phyloP scores from a whole-genome alignment of 2,888 invertebrate species.

The Chloromyia formosa region DNA sequence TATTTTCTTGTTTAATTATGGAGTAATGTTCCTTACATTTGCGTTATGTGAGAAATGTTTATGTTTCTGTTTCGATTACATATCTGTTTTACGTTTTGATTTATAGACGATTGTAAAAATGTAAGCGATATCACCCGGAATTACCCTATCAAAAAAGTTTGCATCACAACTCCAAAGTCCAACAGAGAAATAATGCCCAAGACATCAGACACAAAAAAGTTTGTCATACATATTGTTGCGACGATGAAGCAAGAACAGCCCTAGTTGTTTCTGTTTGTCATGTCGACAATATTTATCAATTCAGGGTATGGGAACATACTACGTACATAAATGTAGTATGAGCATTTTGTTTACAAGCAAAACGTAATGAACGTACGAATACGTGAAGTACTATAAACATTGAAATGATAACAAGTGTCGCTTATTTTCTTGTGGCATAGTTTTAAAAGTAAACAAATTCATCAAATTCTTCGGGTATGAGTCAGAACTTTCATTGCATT shows the following conservation, averaged over 20 bases:
- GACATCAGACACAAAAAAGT: too few relatives aligned
- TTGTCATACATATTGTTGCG: not conserved
- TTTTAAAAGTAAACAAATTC: not conserved
- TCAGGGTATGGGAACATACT: not conserved
- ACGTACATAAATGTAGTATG: too few relatives aligned
- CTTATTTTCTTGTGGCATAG: not conserved
- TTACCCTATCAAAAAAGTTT: too few relatives aligned
- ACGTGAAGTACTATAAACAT: slow-evolving; percentile 6
- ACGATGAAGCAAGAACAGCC: not conserved
- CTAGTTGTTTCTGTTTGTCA: not conserved
- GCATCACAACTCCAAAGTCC: too few relatives aligned
- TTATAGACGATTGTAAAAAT: too few relatives aligned
- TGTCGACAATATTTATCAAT: slow-evolving; percentile 4
- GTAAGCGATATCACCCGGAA: too few relatives aligned
- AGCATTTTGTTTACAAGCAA: not conserved
- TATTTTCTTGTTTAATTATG: too few relatives aligned
- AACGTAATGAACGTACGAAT: not conserved
- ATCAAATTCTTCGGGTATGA: not conserved
- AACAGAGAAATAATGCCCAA: too few relatives aligned
- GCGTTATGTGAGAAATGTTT: too few relatives aligned
- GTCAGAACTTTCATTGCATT: not conserved
- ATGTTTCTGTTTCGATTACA: too few relatives aligned
- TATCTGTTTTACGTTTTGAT: too few relatives aligned
- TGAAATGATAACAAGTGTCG: slow-evolving; percentile 6
- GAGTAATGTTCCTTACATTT: too few relatives aligned